Evolutionary conservation across 2,888 invertebrate species (phyloP).

Genomic region (Lasioglossum leucozonium): DNA sequence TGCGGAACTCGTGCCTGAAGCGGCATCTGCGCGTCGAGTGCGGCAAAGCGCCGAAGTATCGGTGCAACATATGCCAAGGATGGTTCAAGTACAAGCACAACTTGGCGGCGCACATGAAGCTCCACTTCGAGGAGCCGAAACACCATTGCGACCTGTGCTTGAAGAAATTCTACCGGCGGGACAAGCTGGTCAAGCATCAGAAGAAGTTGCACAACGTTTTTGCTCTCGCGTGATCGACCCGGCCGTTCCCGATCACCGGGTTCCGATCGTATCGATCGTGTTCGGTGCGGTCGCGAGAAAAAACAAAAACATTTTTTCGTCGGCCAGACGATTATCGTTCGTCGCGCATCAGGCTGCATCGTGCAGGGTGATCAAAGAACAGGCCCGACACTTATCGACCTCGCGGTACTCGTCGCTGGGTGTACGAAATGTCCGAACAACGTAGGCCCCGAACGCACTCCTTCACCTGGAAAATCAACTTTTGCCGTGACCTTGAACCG

Average conservation of each 20-base stretch:
- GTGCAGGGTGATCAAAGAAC: too few relatives aligned
- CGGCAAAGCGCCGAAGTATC: conserved; percentile 83
- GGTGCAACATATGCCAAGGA: conserved; percentile 81
- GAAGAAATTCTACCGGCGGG: conserved; percentile 80
- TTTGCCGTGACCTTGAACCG: too few relatives aligned
- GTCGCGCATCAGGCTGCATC: neutral
- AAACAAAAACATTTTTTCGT: neutral
- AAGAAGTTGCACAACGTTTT: conserved; percentile 71
- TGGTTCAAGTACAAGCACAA: conserved; percentile 83
- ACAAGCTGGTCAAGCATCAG: conserved; percentile 78
- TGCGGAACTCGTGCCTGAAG: conserved; percentile 78
- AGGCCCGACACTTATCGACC: too few relatives aligned
- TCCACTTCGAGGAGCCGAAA: conserved; percentile 79
- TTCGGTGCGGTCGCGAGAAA: neutral
- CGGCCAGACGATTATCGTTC: neutral
- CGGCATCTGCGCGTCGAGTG: conserved; percentile 83
- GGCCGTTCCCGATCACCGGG: neutral
- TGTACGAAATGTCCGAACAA: too few relatives aligned
- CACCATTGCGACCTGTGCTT: conserved; percentile 76
- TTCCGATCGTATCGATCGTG: neutral
- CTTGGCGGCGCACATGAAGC: conserved; percentile 79
- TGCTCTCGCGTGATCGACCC: conserved; percentile 9
- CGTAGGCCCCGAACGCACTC: too few relatives aligned
- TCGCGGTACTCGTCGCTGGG: too few relatives aligned
- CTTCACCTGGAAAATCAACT: too few relatives aligned